Base-by-base conservation (phyloP, 2,113 vertebrate species). In the Percina caprodes region DNA sequence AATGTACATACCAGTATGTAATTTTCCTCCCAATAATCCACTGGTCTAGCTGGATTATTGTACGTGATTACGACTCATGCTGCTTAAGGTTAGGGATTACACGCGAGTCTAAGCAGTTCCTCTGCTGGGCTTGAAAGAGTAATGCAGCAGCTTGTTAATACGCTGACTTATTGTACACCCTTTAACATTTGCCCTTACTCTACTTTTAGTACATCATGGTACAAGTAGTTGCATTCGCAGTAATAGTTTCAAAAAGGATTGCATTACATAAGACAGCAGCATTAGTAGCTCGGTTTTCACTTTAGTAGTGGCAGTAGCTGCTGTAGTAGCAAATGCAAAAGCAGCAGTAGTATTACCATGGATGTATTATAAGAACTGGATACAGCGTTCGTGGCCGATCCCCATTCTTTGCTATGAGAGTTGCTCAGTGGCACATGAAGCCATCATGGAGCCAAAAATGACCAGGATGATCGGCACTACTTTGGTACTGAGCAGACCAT, bases 41-140 rank as follows among this genome's bases (percentile, higher is more conserved):
- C 62, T 2, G 63, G 67, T 74, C 35, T 65, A 51, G 65, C 66
- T 30, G 86, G 81, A 91, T 91, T 91, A 91, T 51, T 71, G 78
- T 42, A 11, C 79, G 77, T 82, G 84, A 91, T 91, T 90, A 88
- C 26, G 68, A 81, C 69, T 71, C 61, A 13, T 77, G 68, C 65
- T 80, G 30, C 58, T 30, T 72, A 65, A 82, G 70, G 79, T 83
- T 51, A 60, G 77, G 78, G 89, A 85, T 89, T 86, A 89, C 84
- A 63, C 5, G 4, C 69, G 24, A 49, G 51, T 78, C 58, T 33
- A 1, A 82, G 70, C 68, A 3, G 60, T 66, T 82, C 70, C 54
- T 79, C 67, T 74, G 52, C 58, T 6, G 49, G 71, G 5, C 18
- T 13, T 30, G 35, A 30, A 15, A 52, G 13, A 67, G 63, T 8